Percentiles rank a stretch among this genome's conserved stretches.
phyloP scores from a whole-genome alignment of 2,888 invertebrate species.

The Eupithecia abbreviata region DNA sequence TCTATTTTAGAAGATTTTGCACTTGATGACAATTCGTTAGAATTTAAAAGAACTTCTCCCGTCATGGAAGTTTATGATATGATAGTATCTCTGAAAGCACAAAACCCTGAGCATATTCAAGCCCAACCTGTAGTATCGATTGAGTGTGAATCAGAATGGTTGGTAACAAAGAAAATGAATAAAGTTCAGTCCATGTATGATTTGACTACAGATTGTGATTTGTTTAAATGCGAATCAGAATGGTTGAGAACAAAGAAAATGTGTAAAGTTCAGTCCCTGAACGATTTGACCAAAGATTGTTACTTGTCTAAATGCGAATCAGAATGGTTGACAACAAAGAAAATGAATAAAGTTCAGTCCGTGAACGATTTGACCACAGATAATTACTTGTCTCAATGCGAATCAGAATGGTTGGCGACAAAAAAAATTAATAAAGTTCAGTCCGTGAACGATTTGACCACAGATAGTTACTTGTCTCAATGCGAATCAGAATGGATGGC shows the following conservation, averaged over 20 bases:
- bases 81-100: slow-evolving; percentile 46
- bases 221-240: not conserved
- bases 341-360: not conserved
- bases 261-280: not conserved
- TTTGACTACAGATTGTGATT: not conserved
- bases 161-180: not conserved
- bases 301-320: slow-evolving; percentile 6
- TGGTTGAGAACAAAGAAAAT: not conserved
- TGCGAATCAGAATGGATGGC: slow-evolving; percentile 27
- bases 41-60: slow-evolving; percentile 53
- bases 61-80: slow-evolving; percentile 60
- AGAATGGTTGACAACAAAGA: slow-evolving; percentile 33
- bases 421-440: slow-evolving; percentile 19
- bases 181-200: not conserved
- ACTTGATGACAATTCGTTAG: not conserved
- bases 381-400: not conserved
- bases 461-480: not conserved
- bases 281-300: not conserved
- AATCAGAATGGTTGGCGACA: slow-evolving; percentile 29
- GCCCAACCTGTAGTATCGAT: not conserved
- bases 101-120: slow-evolving; percentile 7
- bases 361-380: not conserved
- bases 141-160: slow-evolving; percentile 21
- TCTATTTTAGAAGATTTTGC: slow-evolving; percentile 33
- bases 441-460: not conserved